Evolutionary conservation across 2,113 vertebrate species (phyloP).

Genomic region (Coracopsis vasa): DNA sequence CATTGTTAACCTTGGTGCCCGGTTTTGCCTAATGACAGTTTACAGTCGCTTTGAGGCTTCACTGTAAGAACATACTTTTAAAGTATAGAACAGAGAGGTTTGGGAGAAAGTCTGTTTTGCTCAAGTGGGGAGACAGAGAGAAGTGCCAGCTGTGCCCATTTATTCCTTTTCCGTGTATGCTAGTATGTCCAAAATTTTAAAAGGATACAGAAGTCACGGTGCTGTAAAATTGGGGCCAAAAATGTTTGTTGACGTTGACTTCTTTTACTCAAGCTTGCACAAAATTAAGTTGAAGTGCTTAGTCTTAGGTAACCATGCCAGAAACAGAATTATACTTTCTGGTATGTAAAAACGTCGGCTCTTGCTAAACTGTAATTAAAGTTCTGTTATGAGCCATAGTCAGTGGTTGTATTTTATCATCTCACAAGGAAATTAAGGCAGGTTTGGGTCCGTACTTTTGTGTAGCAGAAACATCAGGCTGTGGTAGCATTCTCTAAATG

Average conservation of each 20-base stretch:
- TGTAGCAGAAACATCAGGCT: background rate
- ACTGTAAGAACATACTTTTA: fast-evolving
- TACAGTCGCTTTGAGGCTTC: background rate
- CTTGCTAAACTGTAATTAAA: background rate
- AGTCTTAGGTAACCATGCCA: background rate
- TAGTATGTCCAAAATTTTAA: background rate
- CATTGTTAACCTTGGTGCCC: background rate
- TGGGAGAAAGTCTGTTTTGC: background rate
- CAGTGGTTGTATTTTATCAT: background rate
- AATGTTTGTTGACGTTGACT: background rate
- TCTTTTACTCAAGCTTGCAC: background rate
- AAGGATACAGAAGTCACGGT: background rate
- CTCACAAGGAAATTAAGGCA: background rate
- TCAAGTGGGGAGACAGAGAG: background rate
- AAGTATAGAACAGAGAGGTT: background rate
- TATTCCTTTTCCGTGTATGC: background rate
- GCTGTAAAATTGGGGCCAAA: background rate
- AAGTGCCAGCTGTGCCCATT: background rate
- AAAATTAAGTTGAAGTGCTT: background rate
- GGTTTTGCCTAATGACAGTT: background rate
- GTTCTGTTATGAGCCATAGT: background rate
- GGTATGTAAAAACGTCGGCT: background rate
- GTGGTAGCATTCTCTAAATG: background rate
- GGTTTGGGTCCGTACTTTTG: background rate
- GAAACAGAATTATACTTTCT: background rate